Conservation (phyloP, 2,888 invertebrate genomes). For the Hypselothyrea guttata region DNA sequence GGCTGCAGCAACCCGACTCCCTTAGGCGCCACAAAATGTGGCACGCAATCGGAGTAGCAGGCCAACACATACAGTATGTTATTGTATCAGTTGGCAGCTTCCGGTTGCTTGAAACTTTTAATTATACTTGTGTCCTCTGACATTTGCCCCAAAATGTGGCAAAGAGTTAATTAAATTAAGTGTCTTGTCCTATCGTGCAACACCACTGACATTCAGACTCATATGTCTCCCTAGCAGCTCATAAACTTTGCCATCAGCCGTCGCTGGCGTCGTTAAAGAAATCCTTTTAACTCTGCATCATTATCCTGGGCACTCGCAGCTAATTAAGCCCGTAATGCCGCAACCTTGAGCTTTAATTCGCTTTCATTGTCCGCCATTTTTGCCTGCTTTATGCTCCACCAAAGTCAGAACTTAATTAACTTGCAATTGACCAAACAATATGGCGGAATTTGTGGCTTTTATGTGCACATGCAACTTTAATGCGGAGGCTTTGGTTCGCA, state of each 20-base stretch:
- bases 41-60: no score
- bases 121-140: conserved; percentile 12
- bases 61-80: no score
- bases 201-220: neutral
- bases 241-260: conserved; percentile 18
- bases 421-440: conserved; percentile 19
- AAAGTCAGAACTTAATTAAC: conserved; percentile 28
- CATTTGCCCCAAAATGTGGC: conserved; percentile 8
- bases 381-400: neutral
- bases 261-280: conserved; percentile 12
- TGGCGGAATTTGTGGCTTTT: conserved; percentile 1
- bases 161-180: conserved; percentile 22
- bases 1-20: neutral
- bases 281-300: conserved; percentile 13
- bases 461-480: conserved; percentile 25
- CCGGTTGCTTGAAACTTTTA: conserved; percentile 19
- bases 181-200: neutral
- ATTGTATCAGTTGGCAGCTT: neutral
- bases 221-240: neutral
- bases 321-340: conserved; percentile 27
- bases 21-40: no score
- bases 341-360: conserved; percentile 4
- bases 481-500: conserved; percentile 4
- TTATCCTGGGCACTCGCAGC: conserved; percentile 23
- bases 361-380: neutral